These are phyloP conservation scores for Pluvialis apricaria DNA, from an alignment of 2,113 vertebrate species.

Conservation along the genomic window DNA sequence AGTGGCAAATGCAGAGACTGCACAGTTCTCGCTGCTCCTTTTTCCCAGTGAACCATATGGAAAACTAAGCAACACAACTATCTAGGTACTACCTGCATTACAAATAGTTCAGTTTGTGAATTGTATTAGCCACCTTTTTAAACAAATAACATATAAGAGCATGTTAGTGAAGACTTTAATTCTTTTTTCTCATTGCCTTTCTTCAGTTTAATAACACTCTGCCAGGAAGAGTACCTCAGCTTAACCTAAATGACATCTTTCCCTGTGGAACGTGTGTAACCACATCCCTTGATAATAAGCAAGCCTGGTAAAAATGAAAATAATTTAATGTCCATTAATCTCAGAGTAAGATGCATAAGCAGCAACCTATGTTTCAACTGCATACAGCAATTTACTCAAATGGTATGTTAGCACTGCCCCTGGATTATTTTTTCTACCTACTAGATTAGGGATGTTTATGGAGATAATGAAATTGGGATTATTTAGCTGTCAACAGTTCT, in stretches of 20 bases:
- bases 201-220: not conserved
- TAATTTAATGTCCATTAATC: not conserved
- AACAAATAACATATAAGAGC: not conserved
- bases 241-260: not conserved
- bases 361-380: not conserved
- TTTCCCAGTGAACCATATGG: not conserved
- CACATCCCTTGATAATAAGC: not conserved
- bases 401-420: not conserved
- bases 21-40: not conserved
- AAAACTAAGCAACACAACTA: not conserved
- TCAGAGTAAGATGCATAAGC: not conserved
- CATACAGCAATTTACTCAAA: not conserved
- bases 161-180: not conserved
- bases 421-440: not conserved
- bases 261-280: not conserved
- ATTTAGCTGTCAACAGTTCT: slow-evolving; percentile 15
- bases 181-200: not conserved
- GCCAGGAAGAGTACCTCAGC: not conserved
- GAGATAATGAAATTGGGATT: slow-evolving; percentile 28
- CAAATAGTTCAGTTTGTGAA: not conserved
- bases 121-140: not conserved
- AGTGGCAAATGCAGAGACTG: not conserved
- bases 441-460: slow-evolving; percentile 25
- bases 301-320: slow-evolving; percentile 13
- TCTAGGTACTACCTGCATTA: not conserved